Conservation (phyloP, 2,113 vertebrate genomes). For the Crotalus tigris region DNA sequence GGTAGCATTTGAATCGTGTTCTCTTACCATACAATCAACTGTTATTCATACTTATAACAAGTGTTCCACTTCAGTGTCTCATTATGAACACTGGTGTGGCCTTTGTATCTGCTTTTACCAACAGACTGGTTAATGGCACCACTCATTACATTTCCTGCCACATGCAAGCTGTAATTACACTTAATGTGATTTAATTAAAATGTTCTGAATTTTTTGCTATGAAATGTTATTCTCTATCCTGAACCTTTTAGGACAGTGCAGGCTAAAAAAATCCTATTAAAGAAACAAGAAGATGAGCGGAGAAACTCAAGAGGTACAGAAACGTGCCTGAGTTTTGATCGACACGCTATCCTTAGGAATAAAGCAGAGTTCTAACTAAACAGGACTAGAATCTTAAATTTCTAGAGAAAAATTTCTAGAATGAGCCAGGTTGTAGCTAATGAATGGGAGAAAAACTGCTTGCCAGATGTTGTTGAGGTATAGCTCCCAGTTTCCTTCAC, state of each 20-base stretch:
- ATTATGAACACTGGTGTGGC: not conserved
- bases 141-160: not conserved
- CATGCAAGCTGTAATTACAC: not conserved
- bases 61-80: not conserved
- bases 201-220: slow-evolving; percentile 1
- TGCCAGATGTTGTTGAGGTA: not conserved
- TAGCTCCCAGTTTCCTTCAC: not conserved
- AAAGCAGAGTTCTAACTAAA: not conserved
- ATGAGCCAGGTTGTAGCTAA: not conserved
- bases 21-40: not conserved
- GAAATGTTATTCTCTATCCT: not conserved
- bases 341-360: not conserved
- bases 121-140: not conserved
- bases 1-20: not conserved
- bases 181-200: slow-evolving; percentile 16
- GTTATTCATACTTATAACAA: not conserved
- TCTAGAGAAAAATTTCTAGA: not conserved
- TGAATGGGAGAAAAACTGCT: not conserved
- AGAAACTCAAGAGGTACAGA: not conserved
- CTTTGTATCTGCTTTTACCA: not conserved
- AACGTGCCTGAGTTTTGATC: not conserved
- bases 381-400: not conserved
- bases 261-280: not conserved
- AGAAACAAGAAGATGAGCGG: not conserved
- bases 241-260: not conserved